Base-by-base conservation (phyloP, 2,797 vertebrate genomes). In the Eupleurogrammus muticus region DNA sequence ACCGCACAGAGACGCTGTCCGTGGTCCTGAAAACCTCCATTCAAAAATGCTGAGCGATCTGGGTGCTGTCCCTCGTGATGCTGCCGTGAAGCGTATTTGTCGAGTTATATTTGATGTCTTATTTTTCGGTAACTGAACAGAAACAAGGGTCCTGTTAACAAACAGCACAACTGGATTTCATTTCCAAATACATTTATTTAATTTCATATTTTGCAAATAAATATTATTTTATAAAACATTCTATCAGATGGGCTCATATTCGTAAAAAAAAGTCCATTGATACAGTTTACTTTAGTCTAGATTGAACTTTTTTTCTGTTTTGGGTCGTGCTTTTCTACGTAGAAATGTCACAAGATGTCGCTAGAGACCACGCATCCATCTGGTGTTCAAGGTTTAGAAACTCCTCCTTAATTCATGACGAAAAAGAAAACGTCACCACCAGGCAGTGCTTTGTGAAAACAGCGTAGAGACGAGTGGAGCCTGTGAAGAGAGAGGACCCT, bases 331-430 rank as follows among this genome's bases (percentile, higher is more conserved):
- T 5, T 46, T 9, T 50, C 0, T 38, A 24, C 16, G 36, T 2
- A 14, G 20, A 58, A 9, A 5, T 14, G 35, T 24, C 90, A 79
- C 79, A 1, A 79, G 90, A 82, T 80, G 91, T 83, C 86, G 78
- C 85, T 53, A 7, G 66, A 87, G 90, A 91, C 91, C 89, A 59
- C 5, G 47, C 38, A 36, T 75, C 28, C 53, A 32, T 52, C 0
- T 0, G 5, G 0, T 14, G 11, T 28, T 23, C 10, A n/a, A 0
- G 1, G 7, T 28, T 36, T 4, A 32, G 9, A 64, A 62, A 82
- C 73, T 40, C 86, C 80, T 78, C 83, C 85, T 69, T 1, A 21
- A 3, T 9, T 35, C 13, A 21, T 80, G 53, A 74, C 53, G 19
- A 35, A 65, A 69, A 20, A 1, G 8, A 11, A 42, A 47, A 79